These are phyloP conservation scores for Psylliodes chrysocephalus DNA, from an alignment of 2,888 invertebrate genomes.

Conservation along the genomic window DNA sequence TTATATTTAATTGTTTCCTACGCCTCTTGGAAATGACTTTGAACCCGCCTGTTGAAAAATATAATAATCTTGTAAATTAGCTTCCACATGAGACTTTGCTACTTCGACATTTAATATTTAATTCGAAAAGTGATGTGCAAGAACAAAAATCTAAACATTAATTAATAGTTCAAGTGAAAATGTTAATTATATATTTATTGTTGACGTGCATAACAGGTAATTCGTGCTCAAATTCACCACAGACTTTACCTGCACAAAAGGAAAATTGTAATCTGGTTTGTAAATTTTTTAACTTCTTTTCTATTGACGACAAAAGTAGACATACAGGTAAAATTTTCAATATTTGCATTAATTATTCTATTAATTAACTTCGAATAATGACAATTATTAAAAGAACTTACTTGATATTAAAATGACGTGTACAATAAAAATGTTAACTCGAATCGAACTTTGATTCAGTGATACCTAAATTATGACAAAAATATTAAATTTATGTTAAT, in stretches of 20 bases:
- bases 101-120: slow-evolving; percentile 17
- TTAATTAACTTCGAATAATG: no score
- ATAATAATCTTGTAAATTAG: slow-evolving; percentile 18
- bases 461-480: no score
- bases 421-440: no score
- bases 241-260: slow-evolving; percentile 2
- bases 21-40: slow-evolving; percentile 4
- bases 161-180: slow-evolving; percentile 12
- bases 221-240: slow-evolving; percentile 6
- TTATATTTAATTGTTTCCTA: slow-evolving; percentile 4
- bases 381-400: no score
- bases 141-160: slow-evolving; percentile 16
- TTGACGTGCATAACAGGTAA: slow-evolving; percentile 16
- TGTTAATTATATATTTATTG: slow-evolving; percentile 14
- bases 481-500: no score
- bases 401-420: no score
- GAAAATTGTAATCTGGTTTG: slow-evolving; percentile 3
- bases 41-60: slow-evolving; percentile 10
- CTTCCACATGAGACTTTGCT: slow-evolving; percentile 17
- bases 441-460: no score
- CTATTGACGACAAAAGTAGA: not conserved
- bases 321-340: slow-evolving; percentile 5
- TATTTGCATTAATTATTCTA: not conserved
- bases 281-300: not conserved
- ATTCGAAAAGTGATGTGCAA: slow-evolving; percentile 16